Evolutionary conservation across 1,140 invertebrate species (phyloP).

Genomic region (Stegodyphus mimosarum): DNA sequence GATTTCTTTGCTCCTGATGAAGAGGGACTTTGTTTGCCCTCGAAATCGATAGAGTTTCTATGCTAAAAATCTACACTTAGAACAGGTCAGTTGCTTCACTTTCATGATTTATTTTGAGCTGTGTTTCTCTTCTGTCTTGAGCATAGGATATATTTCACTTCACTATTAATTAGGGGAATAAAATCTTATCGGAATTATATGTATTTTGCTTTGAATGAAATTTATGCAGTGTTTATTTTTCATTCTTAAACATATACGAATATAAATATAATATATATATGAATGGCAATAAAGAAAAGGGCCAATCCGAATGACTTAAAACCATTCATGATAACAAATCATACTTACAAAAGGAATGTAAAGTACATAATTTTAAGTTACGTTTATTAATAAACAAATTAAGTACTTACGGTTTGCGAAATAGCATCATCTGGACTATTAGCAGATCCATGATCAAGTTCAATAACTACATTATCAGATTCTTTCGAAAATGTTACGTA

Average conservation of each 20-base stretch:
- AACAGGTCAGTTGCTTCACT: too few relatives aligned
- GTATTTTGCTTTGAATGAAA: background rate
- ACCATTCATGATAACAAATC: background rate
- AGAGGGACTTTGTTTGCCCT: too few relatives aligned
- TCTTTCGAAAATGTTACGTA: slow-evolving; percentile 48
- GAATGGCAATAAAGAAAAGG: background rate
- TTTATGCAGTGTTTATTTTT: background rate
- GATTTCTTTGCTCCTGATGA: too few relatives aligned
- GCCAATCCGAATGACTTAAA: too few relatives aligned
- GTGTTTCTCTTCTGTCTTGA: too few relatives aligned
- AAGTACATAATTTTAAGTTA: background rate
- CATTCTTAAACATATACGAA: background rate
- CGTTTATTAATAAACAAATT: too few relatives aligned
- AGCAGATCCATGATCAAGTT: background rate
- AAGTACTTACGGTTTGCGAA: slow-evolving; percentile 14
- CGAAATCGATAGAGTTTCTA: too few relatives aligned
- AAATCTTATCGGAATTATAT: too few relatives aligned
- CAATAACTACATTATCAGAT: slow-evolving; percentile 33
- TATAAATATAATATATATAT: background rate
- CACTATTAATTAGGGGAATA: too few relatives aligned
- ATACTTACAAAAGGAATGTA: background rate
- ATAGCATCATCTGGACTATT: background rate
- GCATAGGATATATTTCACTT: too few relatives aligned
- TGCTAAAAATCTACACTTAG: too few relatives aligned
- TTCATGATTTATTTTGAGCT: too few relatives aligned